Conservation (phyloP, 2,797 vertebrate species). For the Tachyglossus aculeatus region DNA sequence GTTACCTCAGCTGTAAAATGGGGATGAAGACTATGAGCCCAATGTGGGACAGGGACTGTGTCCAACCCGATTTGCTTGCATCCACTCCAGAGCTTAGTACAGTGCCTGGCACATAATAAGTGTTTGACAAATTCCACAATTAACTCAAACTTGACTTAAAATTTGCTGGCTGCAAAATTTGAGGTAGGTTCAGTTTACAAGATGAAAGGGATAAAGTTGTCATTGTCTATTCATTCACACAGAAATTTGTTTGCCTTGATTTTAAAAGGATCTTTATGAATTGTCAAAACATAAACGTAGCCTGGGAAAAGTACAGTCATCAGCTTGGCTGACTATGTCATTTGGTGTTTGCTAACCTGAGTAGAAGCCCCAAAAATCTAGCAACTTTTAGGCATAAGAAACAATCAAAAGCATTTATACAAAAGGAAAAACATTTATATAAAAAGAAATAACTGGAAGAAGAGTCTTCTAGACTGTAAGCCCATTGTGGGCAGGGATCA, state of each 20-base stretch:
- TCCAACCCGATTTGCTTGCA: too few species aligned
- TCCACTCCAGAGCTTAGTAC: too few species aligned
- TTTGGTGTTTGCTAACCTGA: not conserved
- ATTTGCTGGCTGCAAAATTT: too few species aligned
- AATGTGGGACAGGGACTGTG: too few species aligned
- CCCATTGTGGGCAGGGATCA: too few species aligned
- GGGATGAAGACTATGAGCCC: too few species aligned
- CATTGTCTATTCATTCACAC: not conserved
- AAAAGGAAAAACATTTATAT: not conserved
- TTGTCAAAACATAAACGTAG: not conserved
- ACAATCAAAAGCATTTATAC: not conserved
- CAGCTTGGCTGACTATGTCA: not conserved
- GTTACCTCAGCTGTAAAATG: too few species aligned
- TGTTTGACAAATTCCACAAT: too few species aligned
- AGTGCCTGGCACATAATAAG: too few species aligned
- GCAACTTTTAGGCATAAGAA: not conserved
- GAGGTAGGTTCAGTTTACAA: too few species aligned
- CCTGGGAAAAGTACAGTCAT: not conserved
- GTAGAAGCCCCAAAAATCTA: not conserved
- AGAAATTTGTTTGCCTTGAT: not conserved
- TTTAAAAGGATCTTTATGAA: not conserved
- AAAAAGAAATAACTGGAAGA: not conserved
- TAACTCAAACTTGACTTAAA: not conserved
- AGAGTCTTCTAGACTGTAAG: too few species aligned
- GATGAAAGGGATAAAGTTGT: not conserved